These are phyloP conservation scores for Remorina albescens DNA, from an alignment of 2,797 vertebrate genomes.

Conservation along the genomic window DNA sequence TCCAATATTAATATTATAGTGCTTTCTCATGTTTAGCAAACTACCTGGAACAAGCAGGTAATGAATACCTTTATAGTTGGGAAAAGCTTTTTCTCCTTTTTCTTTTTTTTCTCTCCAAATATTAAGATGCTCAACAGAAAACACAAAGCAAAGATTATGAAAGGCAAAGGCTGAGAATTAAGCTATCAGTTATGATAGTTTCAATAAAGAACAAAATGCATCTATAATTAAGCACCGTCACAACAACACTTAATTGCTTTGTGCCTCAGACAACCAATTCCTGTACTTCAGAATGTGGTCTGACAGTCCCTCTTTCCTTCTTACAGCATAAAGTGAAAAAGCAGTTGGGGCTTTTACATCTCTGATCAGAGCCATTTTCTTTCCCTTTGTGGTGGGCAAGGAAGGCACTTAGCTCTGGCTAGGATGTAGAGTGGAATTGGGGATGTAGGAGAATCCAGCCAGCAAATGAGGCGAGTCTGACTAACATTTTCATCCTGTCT, in stretches of 20 bases:
- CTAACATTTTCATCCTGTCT: slow-evolving; percentile 66
- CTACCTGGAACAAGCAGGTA: slow-evolving; percentile 41
- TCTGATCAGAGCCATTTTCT: slow-evolving; percentile 61
- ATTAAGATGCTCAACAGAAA: slow-evolving; percentile 22
- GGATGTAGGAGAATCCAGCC: slow-evolving; percentile 6
- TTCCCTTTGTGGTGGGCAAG: slow-evolving; percentile 31
- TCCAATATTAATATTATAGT: slow-evolving; percentile 50
- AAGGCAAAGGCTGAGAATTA: slow-evolving; percentile 29
- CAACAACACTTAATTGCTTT: slow-evolving; percentile 74
- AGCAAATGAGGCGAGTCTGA: slow-evolving; percentile 46
- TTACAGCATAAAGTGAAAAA: slow-evolving; percentile 61
- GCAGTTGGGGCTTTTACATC: slow-evolving; percentile 57
- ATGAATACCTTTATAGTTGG: slow-evolving; percentile 43
- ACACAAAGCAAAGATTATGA: neutral
- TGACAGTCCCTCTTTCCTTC: slow-evolving; percentile 68
- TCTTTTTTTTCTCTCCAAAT: neutral
- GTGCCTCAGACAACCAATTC: slow-evolving; percentile 61
- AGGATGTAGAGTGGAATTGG: slow-evolving; percentile 2
- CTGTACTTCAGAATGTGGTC: slow-evolving; percentile 56
- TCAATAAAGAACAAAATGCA: slow-evolving; percentile 54
- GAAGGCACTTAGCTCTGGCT: slow-evolving; percentile 33
- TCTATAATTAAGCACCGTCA: slow-evolving; percentile 64
- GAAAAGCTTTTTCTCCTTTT: slow-evolving; percentile 1
- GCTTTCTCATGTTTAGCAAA: slow-evolving; percentile 44
- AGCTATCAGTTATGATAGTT: slow-evolving; percentile 46